These are phyloP conservation scores for Brachyptera putata DNA, from an alignment of 2,888 invertebrate species.

Conservation along the genomic window DNA sequence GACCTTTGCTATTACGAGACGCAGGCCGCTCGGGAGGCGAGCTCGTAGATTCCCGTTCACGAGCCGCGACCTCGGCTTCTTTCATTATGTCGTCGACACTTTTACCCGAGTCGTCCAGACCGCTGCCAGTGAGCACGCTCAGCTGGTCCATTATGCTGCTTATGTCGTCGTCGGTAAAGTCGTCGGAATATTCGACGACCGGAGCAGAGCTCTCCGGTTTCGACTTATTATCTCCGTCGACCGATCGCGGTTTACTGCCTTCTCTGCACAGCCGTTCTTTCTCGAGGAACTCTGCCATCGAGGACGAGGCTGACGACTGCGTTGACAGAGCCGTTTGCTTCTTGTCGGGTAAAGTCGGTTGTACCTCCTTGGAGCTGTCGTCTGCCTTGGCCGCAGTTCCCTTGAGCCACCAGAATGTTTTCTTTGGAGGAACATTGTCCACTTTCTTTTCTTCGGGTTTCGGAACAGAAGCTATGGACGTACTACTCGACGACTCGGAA, in stretches of 20 bases:
- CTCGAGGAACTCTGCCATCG: constrained; percentile 26
- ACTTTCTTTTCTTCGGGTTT: neutral
- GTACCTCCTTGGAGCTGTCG: neutral
- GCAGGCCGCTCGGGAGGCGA: neutral
- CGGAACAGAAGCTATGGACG: too few species aligned
- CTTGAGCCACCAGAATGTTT: constrained; percentile 14
- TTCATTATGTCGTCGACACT: constrained; percentile 56
- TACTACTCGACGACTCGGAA: neutral
- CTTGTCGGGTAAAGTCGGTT: neutral
- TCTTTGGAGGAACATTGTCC: neutral
- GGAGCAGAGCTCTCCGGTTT: neutral
- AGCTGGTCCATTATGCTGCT: constrained; percentile 27
- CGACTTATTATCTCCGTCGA: neutral
- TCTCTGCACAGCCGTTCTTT: constrained; percentile 20
- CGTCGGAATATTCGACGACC: neutral
- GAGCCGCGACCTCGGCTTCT: constrained; percentile 53
- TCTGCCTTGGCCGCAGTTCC: neutral
- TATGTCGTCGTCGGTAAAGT: constrained; percentile 25
- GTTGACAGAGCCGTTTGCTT: constrained; percentile 2
- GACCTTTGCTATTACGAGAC: neutral
- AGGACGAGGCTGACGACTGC: constrained; percentile 13
- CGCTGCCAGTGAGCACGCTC: constrained; percentile 23
- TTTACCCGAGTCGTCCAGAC: constrained; percentile 45
- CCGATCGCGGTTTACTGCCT: neutral
- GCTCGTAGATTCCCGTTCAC: constrained; percentile 36